phyloP scores from a whole-genome alignment of 2,888 invertebrate genomes.

The Leptura quadrifasciata region DNA sequence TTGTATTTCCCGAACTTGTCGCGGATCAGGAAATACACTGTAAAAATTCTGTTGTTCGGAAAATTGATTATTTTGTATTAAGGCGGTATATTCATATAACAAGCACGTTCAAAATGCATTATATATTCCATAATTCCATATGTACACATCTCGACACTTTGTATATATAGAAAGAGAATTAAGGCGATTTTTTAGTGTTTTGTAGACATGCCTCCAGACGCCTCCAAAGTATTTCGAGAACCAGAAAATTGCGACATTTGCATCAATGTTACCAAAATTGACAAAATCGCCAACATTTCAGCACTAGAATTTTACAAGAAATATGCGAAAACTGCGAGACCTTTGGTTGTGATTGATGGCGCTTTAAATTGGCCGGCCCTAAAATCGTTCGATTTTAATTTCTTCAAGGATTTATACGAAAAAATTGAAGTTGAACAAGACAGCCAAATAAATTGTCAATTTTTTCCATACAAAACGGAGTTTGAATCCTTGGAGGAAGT shows the following conservation, averaged over 20 bases:
- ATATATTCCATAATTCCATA: too few relatives aligned
- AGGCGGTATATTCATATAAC: too few relatives aligned
- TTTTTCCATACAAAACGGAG: conserved; percentile 94
- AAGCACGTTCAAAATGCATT: too few relatives aligned
- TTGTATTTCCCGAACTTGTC: too few relatives aligned
- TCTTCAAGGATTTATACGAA: conserved; percentile 86
- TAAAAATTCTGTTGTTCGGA: too few relatives aligned
- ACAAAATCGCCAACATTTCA: conserved; percentile 81
- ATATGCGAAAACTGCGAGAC: conserved; percentile 86
- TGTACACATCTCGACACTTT: too few relatives aligned
- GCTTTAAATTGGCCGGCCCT: conserved; percentile 88
- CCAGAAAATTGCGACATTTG: conserved; percentile 90
- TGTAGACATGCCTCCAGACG: conserved; percentile 67
- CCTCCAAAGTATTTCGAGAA: conserved; percentile 79
- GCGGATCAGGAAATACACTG: too few relatives aligned
- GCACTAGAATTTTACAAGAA: conserved; percentile 82
- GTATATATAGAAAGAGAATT: background rate
- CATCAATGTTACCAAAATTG: conserved; percentile 78
- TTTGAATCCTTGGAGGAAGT: conserved; percentile 87
- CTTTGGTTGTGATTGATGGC: conserved; percentile 91
- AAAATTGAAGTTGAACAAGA: conserved; percentile 70
- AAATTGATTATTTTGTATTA: too few relatives aligned
- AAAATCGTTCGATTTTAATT: conserved; percentile 80
- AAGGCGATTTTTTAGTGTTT: conserved; percentile 67
- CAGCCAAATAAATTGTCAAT: conserved; percentile 83